Evolutionary conservation across 2,888 invertebrate genomes (phyloP).

Genomic region (Seladonia tumulorum): DNA sequence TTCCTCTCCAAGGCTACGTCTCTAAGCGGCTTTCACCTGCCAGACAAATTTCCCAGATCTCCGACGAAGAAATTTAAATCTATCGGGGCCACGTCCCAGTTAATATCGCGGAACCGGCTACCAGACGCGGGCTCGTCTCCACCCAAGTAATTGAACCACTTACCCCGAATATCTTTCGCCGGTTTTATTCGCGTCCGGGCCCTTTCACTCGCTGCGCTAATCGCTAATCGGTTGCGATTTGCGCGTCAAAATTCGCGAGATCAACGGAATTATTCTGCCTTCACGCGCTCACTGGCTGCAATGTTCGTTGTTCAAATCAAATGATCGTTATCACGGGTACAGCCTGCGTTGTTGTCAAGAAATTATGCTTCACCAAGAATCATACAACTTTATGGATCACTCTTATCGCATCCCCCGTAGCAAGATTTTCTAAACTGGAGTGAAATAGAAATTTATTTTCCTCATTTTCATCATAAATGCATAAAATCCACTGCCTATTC

Average conservation of each 20-base stretch:
- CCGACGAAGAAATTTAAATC: conserved; percentile 66
- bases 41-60: conserved; percentile 60
- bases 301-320: not conserved
- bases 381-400: not conserved
- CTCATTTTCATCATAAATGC: not conserved
- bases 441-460: too few species aligned
- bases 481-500: too few species aligned
- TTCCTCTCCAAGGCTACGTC: conserved; percentile 5
- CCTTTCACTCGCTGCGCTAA: not conserved
- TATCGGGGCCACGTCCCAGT: conserved; percentile 60
- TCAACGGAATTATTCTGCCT: not conserved
- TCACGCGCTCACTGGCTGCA: not conserved
- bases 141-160: conserved; percentile 46
- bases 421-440: not conserved
- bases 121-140: conserved; percentile 33
- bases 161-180: not conserved
- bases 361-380: not conserved
- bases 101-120: conserved; percentile 54
- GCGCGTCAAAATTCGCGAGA: not conserved
- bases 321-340: not conserved
- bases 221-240: not conserved
- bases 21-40: conserved; percentile 67
- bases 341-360: not conserved
- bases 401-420: not conserved
- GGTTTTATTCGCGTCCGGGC: not conserved